A percentile compares a stretch with the other conserved stretches of the same genome.
Conservation (phyloP, 2,113 vertebrate genomes). For the Felis chaus region DNA sequence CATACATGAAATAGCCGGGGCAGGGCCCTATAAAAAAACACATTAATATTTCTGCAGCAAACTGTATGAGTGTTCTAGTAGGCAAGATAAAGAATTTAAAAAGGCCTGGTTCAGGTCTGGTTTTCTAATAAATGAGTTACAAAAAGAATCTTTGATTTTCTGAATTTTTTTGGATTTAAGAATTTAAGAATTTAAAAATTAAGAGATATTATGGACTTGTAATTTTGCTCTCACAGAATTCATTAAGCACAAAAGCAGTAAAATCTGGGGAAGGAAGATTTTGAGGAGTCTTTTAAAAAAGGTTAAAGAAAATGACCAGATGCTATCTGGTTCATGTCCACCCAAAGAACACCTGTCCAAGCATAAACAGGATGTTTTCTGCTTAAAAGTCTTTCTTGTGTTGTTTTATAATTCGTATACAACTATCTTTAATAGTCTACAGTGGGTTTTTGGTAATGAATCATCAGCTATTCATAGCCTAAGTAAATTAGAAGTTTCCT, state of each 20-base stretch:
- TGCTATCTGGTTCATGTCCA: not conserved
- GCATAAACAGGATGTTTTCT: not conserved
- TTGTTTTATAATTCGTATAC: not conserved
- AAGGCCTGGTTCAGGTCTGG: not conserved
- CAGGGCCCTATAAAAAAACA: not conserved
- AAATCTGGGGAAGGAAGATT: not conserved
- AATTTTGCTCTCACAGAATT: not conserved
- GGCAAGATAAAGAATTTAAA: not conserved
- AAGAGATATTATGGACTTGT: not conserved
- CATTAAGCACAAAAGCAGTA: not conserved
- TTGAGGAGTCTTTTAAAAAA: not conserved
- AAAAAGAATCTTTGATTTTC: constrained; percentile 37
- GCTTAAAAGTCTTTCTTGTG: not conserved
- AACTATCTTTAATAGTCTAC: not conserved
- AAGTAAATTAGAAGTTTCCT: not conserved
- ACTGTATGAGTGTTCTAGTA: not conserved
- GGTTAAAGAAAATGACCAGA: not conserved
- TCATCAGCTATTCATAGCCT: not conserved
- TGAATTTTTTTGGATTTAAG: not conserved
- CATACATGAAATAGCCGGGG: not conserved
- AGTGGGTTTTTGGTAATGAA: not conserved
- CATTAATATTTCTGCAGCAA: not conserved
- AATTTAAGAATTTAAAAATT: not conserved
- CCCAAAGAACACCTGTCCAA: not conserved
- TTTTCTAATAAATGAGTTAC: constrained; percentile 9